Evolutionary conservation across 2,113 vertebrate genomes (phyloP), one percentile per base, ranked within the genome.

Genomic region (Ia io): DNA sequence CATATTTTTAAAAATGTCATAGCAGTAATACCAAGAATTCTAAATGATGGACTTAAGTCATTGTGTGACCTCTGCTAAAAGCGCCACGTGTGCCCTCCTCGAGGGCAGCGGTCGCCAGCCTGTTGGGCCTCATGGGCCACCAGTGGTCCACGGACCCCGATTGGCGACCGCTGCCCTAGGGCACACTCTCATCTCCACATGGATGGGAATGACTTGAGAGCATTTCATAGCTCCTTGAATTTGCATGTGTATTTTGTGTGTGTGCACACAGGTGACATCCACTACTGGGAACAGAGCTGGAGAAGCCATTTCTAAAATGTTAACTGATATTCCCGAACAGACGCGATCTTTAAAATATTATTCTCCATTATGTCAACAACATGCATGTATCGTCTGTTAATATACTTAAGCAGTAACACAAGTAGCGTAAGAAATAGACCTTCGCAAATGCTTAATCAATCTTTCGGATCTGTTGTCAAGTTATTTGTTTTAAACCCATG

Each of bases 221-320:
- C 73, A 30, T 59, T 79, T 92, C 51, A 67, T 42, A 5, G 6
- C 28, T 13, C 12, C 78, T 74, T 61, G n/a, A 96, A 80, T 77
- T 71, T 84, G 2, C 14, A 90, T 74, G 65, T 30, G 17, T 17
- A 37, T 6, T 44, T 77, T 92, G 1, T 14, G 5, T 30, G 2
- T 78, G 9, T 8, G 9, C 13, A 49, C 5, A 30, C n/a, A 77
- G n/a, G 6, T 8, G 16, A 44, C 85, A 65, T 44, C 73, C n/a
- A 70, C 37, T 90, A 4, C 53, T 44, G 30, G 14, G 3, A 42
- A 3, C 4, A 78, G 32, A 70, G 17, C 1, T 47, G 3, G 78
- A 74, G 6, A 93, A 95, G 44, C 25, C 4, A 23, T 69, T 94
- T 86, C 40, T 94, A 59, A 93, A 90, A 80, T 4, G 47, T n/a